A percentile compares a stretch with the other conserved stretches of the same genome.
phyloP scores from a whole-genome alignment of 2,888 invertebrate genomes.

The Hybos culiciformis region DNA sequence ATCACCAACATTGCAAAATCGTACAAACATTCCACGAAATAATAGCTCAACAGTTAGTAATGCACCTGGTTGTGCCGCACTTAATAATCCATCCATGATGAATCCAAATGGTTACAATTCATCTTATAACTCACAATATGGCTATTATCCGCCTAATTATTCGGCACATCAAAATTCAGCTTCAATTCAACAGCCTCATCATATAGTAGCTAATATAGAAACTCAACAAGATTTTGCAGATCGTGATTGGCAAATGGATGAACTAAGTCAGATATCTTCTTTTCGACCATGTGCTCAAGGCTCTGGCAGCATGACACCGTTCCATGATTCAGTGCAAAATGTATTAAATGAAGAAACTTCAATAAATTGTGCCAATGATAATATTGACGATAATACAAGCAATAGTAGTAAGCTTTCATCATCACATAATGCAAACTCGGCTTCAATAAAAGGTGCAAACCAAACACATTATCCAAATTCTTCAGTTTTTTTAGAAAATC shows the following conservation, averaged over 20 bases:
- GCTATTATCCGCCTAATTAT: slow-evolving; percentile 18
- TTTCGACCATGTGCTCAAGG: slow-evolving; percentile 36
- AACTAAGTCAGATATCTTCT: slow-evolving; percentile 35
- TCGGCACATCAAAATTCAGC: slow-evolving; percentile 25
- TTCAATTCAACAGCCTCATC: slow-evolving; percentile 25
- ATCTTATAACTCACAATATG: slow-evolving; percentile 11
- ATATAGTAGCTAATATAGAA: slow-evolving; percentile 53
- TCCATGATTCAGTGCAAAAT: slow-evolving; percentile 35
- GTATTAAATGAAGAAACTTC: no score
- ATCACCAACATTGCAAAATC: slow-evolving; percentile 40
- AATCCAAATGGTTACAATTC: slow-evolving; percentile 15
- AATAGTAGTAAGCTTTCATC: no score
- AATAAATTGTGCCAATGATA: no score
- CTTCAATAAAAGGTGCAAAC: no score
- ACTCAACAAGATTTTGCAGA: slow-evolving; percentile 38
- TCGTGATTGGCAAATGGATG: slow-evolving; percentile 35
- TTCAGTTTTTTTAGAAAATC: slow-evolving; percentile 36
- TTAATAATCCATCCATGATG: slow-evolving; percentile 3
- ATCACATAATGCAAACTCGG: no score
- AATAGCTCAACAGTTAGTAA: slow-evolving; percentile 16
- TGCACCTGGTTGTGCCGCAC: slow-evolving; percentile 11
- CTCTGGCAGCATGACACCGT: slow-evolving; percentile 36
- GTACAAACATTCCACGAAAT: slow-evolving; percentile 18
- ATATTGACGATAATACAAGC: no score
- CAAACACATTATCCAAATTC: slow-evolving; percentile 33